Evolutionary conservation across 1,140 invertebrate genomes (phyloP), one percentile per base, ranked within the genome.

Genomic region (Amphibalanus amphitrite): DNA sequence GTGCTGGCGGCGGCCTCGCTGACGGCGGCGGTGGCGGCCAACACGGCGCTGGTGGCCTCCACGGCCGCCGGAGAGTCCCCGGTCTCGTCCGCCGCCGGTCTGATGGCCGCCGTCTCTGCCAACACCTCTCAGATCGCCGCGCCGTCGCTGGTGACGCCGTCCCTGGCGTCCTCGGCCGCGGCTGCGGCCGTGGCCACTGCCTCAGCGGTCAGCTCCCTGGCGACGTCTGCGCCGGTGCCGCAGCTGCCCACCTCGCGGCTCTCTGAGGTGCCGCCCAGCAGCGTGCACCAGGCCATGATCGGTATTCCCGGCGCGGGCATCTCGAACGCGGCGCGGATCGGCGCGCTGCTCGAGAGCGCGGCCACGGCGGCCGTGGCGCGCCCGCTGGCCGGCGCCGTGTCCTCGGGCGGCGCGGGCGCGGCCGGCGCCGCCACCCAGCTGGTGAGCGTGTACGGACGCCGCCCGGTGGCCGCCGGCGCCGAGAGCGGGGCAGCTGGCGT

Each of bases 221-320:
- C n/a, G n/a, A n/a, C n/a, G n/a, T n/a, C n/a, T n/a, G n/a, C 47
- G 47, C 47, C 47, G 23, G 47, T 20, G 47, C 47, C 47, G 6
- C 47, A 3, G 47, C 13, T 59, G 47, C 47, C 47, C 1, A 23
- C 47, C 13, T 17, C 17, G 47, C 47, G 47, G 1, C 47, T 59
- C 40, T 73, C 72, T 28, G 73, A 76, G 47, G 76, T 77, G 67
- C 76, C 76, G 26, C 76, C 76, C 38, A 75, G 74, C 29, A 75
- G 74, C 69, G 70, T 72, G 25, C 76, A 77, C 69, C 76, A 77
- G 70, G 74, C 76, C 30, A 71, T 76, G 29, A 76, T 77, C 70
- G 76, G 75, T 30, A 77, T 77, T 69, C 76, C 76, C 38, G 76
- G 76, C 23, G 76, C 74, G 64, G 76, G 76, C 25, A 72, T 71